Evolutionary conservation across 2,113 vertebrate genomes (phyloP).

Genomic region (Aldabrachelys gigantea): DNA sequence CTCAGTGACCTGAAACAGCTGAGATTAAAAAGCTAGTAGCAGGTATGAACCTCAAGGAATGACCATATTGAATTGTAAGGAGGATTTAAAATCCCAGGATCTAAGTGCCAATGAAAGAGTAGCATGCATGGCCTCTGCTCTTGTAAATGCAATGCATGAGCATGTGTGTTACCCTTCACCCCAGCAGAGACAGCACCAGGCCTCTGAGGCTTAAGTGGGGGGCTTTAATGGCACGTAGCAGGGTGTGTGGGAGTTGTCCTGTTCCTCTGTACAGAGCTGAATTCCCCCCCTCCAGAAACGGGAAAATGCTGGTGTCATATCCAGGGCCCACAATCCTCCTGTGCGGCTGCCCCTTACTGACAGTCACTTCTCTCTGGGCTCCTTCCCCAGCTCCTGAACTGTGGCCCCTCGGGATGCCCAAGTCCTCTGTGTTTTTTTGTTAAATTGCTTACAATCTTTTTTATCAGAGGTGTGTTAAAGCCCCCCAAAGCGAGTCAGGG

Average conservation of each 20-base stretch:
- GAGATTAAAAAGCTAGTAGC: constrained; percentile 74
- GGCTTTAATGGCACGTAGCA: background rate
- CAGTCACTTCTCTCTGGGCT: fast-evolving
- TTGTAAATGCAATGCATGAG: background rate
- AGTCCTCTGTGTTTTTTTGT: background rate
- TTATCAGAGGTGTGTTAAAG: background rate
- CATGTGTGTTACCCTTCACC: background rate
- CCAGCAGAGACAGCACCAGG: background rate
- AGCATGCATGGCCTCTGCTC: background rate
- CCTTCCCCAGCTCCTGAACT: fast-evolving
- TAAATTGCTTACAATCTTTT: background rate
- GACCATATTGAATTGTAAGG: fast-evolving
- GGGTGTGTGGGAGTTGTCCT: fast-evolving
- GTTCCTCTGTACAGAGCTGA: background rate
- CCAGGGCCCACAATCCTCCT: fast-evolving
- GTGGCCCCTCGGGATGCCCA: background rate
- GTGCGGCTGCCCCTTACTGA: background rate
- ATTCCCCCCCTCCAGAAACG: fast-evolving
- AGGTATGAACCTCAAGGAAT: constrained; percentile 34
- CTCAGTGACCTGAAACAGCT: constrained; percentile 57
- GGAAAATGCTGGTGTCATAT: background rate
- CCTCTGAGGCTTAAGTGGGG: background rate
- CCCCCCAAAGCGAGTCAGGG: fast-evolving
- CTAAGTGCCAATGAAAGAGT: background rate
- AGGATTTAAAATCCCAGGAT: background rate